Percentiles rank a stretch among this genome's conserved stretches.
Conservation (phyloP, 2,113 vertebrate genomes). For the Alligator mississippiensis region DNA sequence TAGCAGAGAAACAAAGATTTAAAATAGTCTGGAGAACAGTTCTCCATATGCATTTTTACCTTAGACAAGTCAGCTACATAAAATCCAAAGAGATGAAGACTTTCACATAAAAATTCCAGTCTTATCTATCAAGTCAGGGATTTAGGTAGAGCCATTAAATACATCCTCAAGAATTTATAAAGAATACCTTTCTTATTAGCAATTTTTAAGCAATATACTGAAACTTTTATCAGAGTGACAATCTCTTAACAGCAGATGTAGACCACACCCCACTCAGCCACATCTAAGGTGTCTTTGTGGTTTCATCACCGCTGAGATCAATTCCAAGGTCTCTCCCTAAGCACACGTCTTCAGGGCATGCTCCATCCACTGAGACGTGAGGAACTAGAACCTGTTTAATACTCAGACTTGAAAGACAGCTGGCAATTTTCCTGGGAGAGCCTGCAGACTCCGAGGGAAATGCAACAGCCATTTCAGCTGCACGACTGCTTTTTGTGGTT, state of each 20-base stretch:
- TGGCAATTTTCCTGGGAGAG: not conserved
- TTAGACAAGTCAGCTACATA: slow-evolving; percentile 6
- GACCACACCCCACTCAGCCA: not conserved
- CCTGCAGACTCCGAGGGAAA: not conserved
- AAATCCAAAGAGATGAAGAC: not conserved
- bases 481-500: not conserved
- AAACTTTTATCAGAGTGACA: not conserved
- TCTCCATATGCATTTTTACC: slow-evolving; percentile 30
- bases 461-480: not conserved
- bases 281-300: no score
- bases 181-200: not conserved
- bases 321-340: not conserved
- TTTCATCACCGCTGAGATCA: not conserved
- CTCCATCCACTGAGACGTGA: not conserved
- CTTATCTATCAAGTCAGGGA: not conserved
- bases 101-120: not conserved
- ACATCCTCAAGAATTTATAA: not conserved
- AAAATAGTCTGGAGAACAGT: slow-evolving; percentile 16
- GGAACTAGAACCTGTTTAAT: not conserved
- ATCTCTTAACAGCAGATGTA: not conserved
- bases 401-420: not conserved
- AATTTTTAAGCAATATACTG: not conserved
- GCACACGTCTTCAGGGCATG: not conserved
- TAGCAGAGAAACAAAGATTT: slow-evolving; percentile 19
- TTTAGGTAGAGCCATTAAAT: not conserved